Evolutionary conservation across 2,888 invertebrate species (phyloP).

Genomic region (Cenopis cana): DNA sequence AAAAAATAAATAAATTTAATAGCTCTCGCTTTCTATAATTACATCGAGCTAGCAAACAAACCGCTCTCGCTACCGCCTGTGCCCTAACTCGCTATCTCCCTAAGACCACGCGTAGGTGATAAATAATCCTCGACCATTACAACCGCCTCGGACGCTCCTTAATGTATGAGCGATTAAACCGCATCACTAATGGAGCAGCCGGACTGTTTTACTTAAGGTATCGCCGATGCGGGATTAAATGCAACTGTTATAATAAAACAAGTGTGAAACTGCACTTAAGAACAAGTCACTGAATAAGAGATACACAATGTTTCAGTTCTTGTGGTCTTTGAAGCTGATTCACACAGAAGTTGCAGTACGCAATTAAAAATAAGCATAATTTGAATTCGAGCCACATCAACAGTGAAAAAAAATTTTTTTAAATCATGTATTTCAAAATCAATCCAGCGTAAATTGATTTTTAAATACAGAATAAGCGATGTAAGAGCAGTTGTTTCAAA

Average conservation of each 20-base stretch:
- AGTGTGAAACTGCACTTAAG: background rate
- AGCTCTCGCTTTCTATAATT: background rate
- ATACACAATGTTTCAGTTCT: background rate
- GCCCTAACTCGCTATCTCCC: conserved; percentile 29
- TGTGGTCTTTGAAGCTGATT: no score
- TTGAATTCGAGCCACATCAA: no score
- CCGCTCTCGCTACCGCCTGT: conserved; percentile 41
- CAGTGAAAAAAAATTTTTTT: no score
- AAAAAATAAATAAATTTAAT: no score
- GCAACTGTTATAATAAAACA: conserved; percentile 11
- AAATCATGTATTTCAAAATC: no score
- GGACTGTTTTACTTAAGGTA: background rate
- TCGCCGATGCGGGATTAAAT: conserved; percentile 3
- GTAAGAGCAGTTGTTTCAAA: no score
- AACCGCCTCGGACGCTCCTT: conserved; percentile 50
- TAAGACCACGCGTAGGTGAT: conserved; percentile 69
- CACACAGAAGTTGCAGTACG: no score
- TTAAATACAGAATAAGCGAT: no score
- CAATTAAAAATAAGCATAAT: no score
- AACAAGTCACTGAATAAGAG: background rate
- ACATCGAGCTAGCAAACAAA: background rate
- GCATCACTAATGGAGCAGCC: conserved; percentile 26
- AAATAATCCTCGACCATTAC: conserved; percentile 75
- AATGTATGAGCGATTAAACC: conserved; percentile 42
- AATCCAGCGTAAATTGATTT: no score